Conservation (phyloP, 2,113 vertebrate genomes). For the Crotalus viridis region DNA sequence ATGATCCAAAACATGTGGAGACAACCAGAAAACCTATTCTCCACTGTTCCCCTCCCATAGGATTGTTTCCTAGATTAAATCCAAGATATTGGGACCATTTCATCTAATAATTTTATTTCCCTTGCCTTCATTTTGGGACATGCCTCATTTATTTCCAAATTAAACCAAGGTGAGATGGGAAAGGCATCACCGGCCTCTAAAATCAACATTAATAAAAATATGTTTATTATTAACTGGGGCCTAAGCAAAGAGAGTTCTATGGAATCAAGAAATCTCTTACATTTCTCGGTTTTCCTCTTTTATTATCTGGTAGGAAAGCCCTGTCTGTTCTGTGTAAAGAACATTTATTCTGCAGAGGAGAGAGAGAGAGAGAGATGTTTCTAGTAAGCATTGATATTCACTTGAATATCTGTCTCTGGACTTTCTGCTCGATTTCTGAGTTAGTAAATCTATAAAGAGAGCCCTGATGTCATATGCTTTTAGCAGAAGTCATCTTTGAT, state of each 20-base stretch:
- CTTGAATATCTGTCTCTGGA: not conserved
- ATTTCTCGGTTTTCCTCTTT: not conserved
- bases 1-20: not conserved
- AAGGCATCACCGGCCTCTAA: not conserved
- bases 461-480: conserved; percentile 17
- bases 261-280: not conserved
- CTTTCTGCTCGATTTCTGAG: conserved; percentile 11
- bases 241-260: not conserved
- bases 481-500: conserved; percentile 1
- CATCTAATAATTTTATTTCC: not conserved
- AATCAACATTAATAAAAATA: not conserved
- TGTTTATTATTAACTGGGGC: not conserved
- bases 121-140: not conserved
- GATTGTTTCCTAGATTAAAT: not conserved
- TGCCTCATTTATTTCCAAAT: not conserved
- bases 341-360: not conserved
- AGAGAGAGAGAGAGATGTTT: conserved; percentile 46
- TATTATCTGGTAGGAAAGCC: not conserved
- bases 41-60: not conserved
- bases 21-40: not conserved
- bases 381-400: conserved; percentile 27
- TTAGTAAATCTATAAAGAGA: conserved; percentile 39
- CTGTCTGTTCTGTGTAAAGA: conserved; percentile 23
- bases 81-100: not conserved
- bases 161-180: not conserved